Conservation (phyloP, 2,888 invertebrate genomes). For the Formica aserva region DNA sequence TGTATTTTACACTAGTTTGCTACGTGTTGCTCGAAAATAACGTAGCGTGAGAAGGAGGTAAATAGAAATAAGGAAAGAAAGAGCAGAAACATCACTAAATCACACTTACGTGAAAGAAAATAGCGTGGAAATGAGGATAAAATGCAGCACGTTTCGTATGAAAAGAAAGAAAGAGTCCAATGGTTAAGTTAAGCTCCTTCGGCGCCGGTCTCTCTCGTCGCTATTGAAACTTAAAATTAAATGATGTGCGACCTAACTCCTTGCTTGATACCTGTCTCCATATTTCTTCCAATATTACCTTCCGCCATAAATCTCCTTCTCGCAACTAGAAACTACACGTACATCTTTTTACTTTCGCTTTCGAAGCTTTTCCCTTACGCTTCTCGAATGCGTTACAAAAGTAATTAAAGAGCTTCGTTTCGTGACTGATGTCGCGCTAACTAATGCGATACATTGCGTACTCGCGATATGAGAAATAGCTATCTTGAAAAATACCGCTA, state of each 20-base stretch:
- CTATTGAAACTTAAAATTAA: conserved; percentile 70
- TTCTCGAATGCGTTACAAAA: not conserved
- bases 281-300: conserved; percentile 18
- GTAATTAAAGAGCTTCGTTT: conserved; percentile 6
- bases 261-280: not conserved
- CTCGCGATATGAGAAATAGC: not conserved
- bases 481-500: not conserved
- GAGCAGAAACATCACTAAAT: conserved; percentile 75
- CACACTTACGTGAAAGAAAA: conserved; percentile 85
- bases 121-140: conserved; percentile 85
- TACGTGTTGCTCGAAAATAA: conserved; percentile 48
- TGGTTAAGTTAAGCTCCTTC: conserved; percentile 80
- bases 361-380: not conserved
- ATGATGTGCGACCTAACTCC: conserved; percentile 58
- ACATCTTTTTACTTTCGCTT: conserved; percentile 7
- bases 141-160: conserved; percentile 84
- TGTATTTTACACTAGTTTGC: conserved; percentile 32
- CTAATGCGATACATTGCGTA: not conserved
- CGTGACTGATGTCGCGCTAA: not conserved
- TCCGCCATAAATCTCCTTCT: not conserved
- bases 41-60: conserved; percentile 60
- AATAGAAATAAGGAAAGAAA: conserved; percentile 59
- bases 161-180: conserved; percentile 82
- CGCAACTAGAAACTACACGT: not conserved
- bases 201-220: conserved; percentile 52